Conservation (phyloP, 2,888 invertebrate species). For the Catocala fraxini region DNA sequence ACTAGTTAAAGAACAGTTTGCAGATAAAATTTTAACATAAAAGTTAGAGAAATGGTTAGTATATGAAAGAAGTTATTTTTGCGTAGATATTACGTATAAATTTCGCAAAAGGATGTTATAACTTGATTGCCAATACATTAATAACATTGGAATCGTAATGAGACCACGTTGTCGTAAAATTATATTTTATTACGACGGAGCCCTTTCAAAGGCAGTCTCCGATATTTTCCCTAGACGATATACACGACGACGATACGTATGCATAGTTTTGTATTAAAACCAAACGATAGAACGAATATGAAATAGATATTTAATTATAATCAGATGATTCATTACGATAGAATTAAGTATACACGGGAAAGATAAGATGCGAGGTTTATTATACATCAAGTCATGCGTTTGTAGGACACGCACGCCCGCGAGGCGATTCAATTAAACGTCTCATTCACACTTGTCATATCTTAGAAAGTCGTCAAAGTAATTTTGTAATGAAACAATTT, state of each 20-base stretch:
- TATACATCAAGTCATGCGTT: conserved; percentile 42
- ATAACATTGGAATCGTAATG: conserved; percentile 7
- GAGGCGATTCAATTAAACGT: conserved; percentile 67
- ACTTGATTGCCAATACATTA: conserved; percentile 11
- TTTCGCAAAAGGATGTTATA: neutral
- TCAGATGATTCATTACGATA: conserved; percentile 32
- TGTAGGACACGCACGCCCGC: conserved; percentile 53
- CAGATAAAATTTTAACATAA: too few relatives aligned
- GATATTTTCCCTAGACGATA: conserved; percentile 21
- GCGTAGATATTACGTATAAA: neutral
- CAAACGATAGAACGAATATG: too few relatives aligned
- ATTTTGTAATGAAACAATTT: conserved; percentile 56
- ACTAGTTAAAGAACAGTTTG: too few relatives aligned
- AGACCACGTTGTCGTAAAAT: conserved; percentile 3
- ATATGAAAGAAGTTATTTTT: neutral
- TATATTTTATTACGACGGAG: neutral
- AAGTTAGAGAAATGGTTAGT: too few relatives aligned
- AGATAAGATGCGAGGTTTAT: conserved; percentile 36
- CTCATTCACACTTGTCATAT: conserved; percentile 62
- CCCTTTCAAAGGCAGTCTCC: neutral
- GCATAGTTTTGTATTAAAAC: too few relatives aligned
- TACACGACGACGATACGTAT: too few relatives aligned
- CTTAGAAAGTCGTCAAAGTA: conserved; percentile 58
- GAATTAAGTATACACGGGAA: conserved; percentile 39
- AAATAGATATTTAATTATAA: conserved; percentile 28